phyloP scores from a whole-genome alignment of 2,113 vertebrate species.

The Crotophaga sulcirostris region DNA sequence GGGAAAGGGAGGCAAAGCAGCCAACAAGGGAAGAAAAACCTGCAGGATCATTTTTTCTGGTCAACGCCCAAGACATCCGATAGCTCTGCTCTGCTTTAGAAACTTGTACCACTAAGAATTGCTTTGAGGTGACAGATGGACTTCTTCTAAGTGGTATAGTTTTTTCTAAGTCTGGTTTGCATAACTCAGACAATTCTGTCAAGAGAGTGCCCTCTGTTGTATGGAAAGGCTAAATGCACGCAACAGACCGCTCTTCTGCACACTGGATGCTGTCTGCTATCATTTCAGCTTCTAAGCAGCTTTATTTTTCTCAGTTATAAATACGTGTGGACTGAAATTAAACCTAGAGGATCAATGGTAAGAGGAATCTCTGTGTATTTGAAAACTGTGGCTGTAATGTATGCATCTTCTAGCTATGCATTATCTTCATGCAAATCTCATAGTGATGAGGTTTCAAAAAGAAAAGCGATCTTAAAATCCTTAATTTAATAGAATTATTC shows the following conservation, averaged over 20 bases:
- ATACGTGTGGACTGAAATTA: rapidly evolving
- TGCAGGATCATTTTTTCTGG: no score
- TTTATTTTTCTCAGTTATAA: background rate
- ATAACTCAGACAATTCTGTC: background rate
- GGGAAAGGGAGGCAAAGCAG: background rate
- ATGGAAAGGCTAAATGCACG: background rate
- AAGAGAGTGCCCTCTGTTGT: conserved; percentile 15
- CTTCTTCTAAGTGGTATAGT: no score
- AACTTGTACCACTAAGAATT: no score
- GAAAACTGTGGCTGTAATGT: background rate
- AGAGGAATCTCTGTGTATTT: background rate
- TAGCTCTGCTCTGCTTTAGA: background rate
- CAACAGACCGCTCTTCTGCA: rapidly evolving
- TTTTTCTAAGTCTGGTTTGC: no score
- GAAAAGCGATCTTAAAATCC: background rate
- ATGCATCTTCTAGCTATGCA: background rate
- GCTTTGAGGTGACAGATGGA: no score
- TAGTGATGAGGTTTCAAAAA: background rate
- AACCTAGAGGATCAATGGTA: background rate
- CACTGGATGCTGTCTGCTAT: background rate
- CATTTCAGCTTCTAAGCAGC: background rate
- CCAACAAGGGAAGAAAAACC: rapidly evolving
- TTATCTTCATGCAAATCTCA: no score
- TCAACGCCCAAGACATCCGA: background rate
- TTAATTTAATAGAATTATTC: background rate